Percentiles rank a stretch among this genome's conserved stretches.
These are phyloP conservation scores for Talpa occidentalis DNA, from an alignment of 2,113 vertebrate genomes.

Conservation along the genomic window DNA sequence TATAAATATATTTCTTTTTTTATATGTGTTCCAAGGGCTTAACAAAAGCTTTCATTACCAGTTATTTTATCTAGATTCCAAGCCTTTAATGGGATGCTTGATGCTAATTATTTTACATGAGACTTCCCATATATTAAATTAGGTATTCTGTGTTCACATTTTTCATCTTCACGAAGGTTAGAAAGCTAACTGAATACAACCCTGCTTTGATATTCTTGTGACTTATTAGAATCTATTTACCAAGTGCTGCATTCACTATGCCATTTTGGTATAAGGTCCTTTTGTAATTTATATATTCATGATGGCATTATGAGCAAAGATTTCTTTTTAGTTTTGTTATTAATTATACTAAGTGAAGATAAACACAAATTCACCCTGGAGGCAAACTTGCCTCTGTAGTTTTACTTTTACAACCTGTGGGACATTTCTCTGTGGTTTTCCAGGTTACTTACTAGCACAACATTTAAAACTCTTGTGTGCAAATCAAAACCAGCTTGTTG, in stretches of 20 bases:
- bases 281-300: conserved; percentile 60
- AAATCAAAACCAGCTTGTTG: neutral
- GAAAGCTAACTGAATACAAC: conserved; percentile 72
- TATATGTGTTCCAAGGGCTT: conserved; percentile 48
- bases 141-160: conserved; percentile 71
- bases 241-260: conserved; percentile 60
- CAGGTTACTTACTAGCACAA: neutral
- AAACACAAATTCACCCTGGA: conserved; percentile 38
- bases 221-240: conserved; percentile 73
- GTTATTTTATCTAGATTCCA: conserved; percentile 74
- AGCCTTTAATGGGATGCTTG: conserved; percentile 72
- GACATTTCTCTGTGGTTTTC: neutral
- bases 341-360: conserved; percentile 38
- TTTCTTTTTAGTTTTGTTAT: conserved; percentile 56
- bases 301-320: conserved; percentile 50
- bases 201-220: conserved; percentile 20
- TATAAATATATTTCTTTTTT: conserved; percentile 72
- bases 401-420: neutral
- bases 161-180: conserved; percentile 65
- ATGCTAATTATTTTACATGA: conserved; percentile 82
- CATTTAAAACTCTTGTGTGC: neutral
- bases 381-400: conserved; percentile 18
- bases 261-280: conserved; percentile 31
- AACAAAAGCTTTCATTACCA: conserved; percentile 64
- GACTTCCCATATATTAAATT: conserved; percentile 70